Evolutionary conservation across 2,113 vertebrate species (phyloP).

Genomic region (Panthera uncia): DNA sequence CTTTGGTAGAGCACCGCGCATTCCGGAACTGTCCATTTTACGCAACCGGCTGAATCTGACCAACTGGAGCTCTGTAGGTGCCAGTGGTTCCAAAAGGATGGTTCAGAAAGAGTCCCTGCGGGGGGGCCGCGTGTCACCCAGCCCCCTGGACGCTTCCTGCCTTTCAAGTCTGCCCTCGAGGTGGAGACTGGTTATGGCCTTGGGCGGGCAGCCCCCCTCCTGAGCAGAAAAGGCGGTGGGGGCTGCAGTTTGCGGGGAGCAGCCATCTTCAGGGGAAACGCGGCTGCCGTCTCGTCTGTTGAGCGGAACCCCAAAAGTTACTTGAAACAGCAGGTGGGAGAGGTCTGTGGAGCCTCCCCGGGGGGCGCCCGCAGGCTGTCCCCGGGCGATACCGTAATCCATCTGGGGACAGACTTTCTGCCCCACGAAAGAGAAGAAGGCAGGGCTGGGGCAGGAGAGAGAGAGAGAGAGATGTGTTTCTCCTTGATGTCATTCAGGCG

Average conservation of each 20-base stretch:
- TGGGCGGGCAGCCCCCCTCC: too few relatives aligned
- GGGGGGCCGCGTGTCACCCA: fast-evolving
- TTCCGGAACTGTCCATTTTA: background rate
- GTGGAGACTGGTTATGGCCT: background rate
- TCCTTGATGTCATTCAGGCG: constrained; percentile 75
- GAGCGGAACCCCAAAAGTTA: background rate
- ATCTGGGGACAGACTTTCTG: background rate
- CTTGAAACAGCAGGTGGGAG: background rate
- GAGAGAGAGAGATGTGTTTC: constrained; percentile 33
- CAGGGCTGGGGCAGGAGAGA: too few relatives aligned
- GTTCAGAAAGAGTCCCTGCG: background rate
- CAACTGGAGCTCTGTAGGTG: constrained; percentile 43
- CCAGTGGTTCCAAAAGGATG: background rate
- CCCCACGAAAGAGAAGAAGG: constrained; percentile 5
- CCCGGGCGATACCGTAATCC: fast-evolving
- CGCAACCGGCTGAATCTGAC: background rate
- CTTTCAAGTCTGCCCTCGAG: background rate
- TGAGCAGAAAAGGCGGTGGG: background rate
- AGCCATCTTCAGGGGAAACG: fast-evolving
- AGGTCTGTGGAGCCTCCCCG: background rate
- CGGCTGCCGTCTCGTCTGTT: background rate
- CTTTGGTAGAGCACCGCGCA: fast-evolving
- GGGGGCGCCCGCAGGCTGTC: background rate
- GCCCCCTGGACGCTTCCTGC: fast-evolving
- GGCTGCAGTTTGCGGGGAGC: fast-evolving